Percentiles rank a stretch among this genome's conserved stretches.
Evolutionary conservation across 2,113 vertebrate genomes (phyloP).

Genomic region (Crypturellus undulatus): DNA sequence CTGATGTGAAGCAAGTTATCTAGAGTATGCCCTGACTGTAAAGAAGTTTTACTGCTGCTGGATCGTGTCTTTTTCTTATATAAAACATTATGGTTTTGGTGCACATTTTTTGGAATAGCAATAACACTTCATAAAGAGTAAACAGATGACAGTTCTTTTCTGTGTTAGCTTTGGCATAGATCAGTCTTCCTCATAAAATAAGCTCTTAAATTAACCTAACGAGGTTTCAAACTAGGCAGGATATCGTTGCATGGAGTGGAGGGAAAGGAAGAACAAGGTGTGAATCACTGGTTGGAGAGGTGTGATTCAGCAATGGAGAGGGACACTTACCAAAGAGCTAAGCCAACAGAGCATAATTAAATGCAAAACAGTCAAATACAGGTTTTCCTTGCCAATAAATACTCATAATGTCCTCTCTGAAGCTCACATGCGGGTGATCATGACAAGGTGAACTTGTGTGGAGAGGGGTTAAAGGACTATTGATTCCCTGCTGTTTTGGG

Average conservation of each 20-base stretch:
- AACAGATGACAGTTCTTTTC: slow-evolving; percentile 12
- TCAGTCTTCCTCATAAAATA: not conserved
- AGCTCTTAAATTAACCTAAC: not conserved
- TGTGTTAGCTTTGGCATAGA: slow-evolving; percentile 24
- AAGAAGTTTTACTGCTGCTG: not conserved
- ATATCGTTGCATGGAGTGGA: rapidly evolving
- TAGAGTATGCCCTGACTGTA: not conserved
- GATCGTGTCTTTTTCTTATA: not conserved
- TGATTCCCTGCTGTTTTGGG: rapidly evolving
- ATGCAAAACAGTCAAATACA: not conserved
- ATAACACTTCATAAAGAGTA: slow-evolving; percentile 8
- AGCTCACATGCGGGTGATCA: not conserved
- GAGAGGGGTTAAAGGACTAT: not conserved
- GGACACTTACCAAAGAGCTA: not conserved
- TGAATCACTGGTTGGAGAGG: not conserved
- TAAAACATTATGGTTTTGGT: not conserved
- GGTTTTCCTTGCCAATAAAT: not conserved
- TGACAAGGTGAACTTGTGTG: rapidly evolving
- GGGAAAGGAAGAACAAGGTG: not conserved
- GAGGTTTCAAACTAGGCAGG: not conserved
- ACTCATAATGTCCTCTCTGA: not conserved
- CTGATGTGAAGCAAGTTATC: slow-evolving; percentile 10
- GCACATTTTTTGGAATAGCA: not conserved
- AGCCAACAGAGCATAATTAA: not conserved
- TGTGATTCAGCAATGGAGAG: not conserved